phyloP scores from a whole-genome alignment of 2,797 vertebrate genomes.

The Anguilla marmorata region DNA sequence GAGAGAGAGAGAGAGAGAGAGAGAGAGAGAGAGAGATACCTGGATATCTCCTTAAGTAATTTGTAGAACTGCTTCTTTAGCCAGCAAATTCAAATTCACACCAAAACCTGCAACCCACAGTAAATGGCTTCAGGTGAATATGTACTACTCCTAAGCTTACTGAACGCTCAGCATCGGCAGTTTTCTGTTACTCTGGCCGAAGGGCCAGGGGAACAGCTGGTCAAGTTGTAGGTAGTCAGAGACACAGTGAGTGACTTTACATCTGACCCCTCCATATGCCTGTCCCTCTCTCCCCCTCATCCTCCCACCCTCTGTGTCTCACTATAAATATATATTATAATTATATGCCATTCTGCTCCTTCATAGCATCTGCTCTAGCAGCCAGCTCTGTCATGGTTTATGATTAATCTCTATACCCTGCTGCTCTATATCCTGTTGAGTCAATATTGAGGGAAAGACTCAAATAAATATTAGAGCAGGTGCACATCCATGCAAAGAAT shows the following conservation, averaged over 20 bases:
- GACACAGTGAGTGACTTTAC: background rate
- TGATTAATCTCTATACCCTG: background rate
- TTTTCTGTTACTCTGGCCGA: background rate
- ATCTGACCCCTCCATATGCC: constrained; percentile 4
- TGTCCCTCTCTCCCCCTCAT: background rate
- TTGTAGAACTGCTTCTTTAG: background rate
- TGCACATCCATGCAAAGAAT: background rate
- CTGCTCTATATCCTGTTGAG: background rate
- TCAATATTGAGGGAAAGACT: background rate
- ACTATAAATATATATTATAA: constrained; percentile 15
- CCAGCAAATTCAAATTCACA: background rate
- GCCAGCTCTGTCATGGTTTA: background rate
- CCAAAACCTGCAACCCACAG: background rate
- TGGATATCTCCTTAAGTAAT: constrained; percentile 10
- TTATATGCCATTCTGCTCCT: background rate
- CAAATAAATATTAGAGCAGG: constrained; percentile 10
- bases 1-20: background rate
- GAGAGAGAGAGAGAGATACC: background rate
- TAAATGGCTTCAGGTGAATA: background rate
- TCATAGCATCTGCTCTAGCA: background rate
- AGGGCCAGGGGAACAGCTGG: background rate
- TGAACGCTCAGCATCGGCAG: background rate
- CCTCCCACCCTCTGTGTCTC: background rate
- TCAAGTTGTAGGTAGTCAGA: background rate
- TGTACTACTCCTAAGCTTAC: background rate